A percentile compares a stretch with the other conserved stretches of the same genome.
These are phyloP conservation scores for Nautilus pompilius DNA, from an alignment of 1,140 invertebrate species.

Conservation along the genomic window DNA sequence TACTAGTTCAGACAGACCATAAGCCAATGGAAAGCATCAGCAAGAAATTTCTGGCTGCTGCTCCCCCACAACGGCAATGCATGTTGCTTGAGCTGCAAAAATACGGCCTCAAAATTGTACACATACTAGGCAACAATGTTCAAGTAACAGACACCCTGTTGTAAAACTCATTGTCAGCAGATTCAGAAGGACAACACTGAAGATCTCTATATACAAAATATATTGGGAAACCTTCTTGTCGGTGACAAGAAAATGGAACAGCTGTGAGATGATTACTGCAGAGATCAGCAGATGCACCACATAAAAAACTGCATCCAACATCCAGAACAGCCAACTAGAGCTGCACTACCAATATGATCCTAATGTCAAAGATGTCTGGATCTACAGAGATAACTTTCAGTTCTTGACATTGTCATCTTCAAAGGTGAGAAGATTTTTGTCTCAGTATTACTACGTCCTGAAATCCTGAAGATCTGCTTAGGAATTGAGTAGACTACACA, in stretches of 20 bases:
- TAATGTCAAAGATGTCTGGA: background rate
- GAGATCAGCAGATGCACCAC: background rate
- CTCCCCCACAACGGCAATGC: constrained; percentile 19
- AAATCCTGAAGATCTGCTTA: no score
- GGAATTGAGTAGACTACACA: no score
- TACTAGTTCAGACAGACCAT: constrained; percentile 20
- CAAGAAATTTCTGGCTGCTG: constrained; percentile 14
- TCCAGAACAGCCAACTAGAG: no score
- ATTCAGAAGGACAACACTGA: background rate
- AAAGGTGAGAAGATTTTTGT: background rate
- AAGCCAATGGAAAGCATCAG: constrained; percentile 24
- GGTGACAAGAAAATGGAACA: constrained; percentile 3
- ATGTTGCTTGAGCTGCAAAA: constrained; percentile 18
- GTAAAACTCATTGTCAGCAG: background rate
- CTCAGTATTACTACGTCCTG: constrained; percentile 1
- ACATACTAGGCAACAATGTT: constrained; percentile 19
- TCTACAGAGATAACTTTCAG: background rate
- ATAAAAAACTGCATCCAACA: no score
- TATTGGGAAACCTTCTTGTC: background rate
- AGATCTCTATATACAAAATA: constrained; percentile 2
- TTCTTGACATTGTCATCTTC: background rate
- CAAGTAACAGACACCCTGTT: constrained; percentile 22
- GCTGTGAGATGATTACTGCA: background rate
- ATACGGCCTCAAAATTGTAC: constrained; percentile 28
- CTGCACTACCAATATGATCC: background rate